Conservation (phyloP, 2,113 vertebrate genomes). For the Lota lota region DNA sequence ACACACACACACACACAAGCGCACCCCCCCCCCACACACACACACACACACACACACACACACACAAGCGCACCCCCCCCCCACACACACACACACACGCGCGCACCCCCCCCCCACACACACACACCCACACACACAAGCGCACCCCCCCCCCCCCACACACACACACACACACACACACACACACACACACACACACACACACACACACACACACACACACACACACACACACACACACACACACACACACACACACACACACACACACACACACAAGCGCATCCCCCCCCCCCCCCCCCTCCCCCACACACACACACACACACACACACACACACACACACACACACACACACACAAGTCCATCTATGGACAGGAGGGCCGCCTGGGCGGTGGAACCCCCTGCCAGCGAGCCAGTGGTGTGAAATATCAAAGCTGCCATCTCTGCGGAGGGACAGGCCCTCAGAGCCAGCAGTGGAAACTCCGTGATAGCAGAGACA, state of each 20-base stretch:
- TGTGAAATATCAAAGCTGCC: slow-evolving; percentile 64
- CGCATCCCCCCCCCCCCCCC: no score
- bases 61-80: no score
- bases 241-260: no score
- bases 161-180: no score
- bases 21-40: background rate
- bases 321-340: background rate
- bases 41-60: no score
- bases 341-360: slow-evolving; percentile 32
- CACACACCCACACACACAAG: slow-evolving; percentile 30
- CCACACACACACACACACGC: no score
- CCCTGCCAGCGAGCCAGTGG: slow-evolving; percentile 42
- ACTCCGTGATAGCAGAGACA: slow-evolving; percentile 69
- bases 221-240: no score
- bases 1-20: background rate
- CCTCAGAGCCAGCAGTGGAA: slow-evolving; percentile 60
- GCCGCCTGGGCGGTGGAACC: slow-evolving; percentile 61
- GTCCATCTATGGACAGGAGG: slow-evolving; percentile 60
- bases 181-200: background rate
- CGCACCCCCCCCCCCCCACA: no score
- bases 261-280: no score
- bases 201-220: slow-evolving; percentile 5
- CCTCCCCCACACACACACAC: background rate
- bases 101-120: no score
- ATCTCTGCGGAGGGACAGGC: slow-evolving; percentile 26